Percentiles rank a stretch among this genome's conserved stretches.
These are phyloP conservation scores for Cerastis leucographa DNA, from an alignment of 2,888 invertebrate species.

Conservation along the genomic window DNA sequence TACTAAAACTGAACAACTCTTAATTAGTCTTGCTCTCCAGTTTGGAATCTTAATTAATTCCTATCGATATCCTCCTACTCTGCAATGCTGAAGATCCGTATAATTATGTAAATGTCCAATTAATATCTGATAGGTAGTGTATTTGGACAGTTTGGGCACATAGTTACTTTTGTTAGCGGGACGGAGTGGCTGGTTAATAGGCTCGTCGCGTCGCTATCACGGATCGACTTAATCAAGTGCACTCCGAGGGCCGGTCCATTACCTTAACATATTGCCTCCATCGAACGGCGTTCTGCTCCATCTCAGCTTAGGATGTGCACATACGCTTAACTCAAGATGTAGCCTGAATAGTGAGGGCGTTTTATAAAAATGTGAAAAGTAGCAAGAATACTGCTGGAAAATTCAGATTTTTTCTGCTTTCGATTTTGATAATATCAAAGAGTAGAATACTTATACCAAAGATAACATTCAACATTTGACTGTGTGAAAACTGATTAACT, in stretches of 20 bases:
- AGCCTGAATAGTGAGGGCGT: conserved; percentile 24
- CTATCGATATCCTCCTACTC: conserved; percentile 40
- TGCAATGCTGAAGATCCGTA: conserved; percentile 37
- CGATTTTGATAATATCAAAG: neutral
- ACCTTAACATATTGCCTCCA: conserved; percentile 81
- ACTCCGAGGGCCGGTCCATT: conserved; percentile 77
- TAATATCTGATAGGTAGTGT: conserved; percentile 52
- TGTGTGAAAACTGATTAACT: neutral
- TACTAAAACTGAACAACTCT: conserved; percentile 46
- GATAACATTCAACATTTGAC: neutral
- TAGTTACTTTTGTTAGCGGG: conserved; percentile 61
- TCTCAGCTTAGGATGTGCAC: conserved; percentile 57
- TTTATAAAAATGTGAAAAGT: conserved; percentile 37
- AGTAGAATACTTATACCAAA: too few relatives aligned
- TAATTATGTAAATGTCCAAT: conserved; percentile 63
- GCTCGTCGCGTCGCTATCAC: conserved; percentile 77
- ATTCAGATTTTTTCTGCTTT: neutral
- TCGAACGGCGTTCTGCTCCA: conserved; percentile 64
- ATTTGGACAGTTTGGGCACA: conserved; percentile 31
- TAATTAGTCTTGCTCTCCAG: conserved; percentile 52
- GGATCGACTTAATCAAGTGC: conserved; percentile 83
- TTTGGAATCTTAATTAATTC: conserved; percentile 54
- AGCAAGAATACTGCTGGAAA: neutral
- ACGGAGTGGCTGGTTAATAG: conserved; percentile 74
- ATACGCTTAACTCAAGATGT: conserved; percentile 53